A percentile compares a stretch with the other conserved stretches of the same genome.
Evolutionary conservation across 2,888 invertebrate species (phyloP).

Genomic region (Andricus curvator): DNA sequence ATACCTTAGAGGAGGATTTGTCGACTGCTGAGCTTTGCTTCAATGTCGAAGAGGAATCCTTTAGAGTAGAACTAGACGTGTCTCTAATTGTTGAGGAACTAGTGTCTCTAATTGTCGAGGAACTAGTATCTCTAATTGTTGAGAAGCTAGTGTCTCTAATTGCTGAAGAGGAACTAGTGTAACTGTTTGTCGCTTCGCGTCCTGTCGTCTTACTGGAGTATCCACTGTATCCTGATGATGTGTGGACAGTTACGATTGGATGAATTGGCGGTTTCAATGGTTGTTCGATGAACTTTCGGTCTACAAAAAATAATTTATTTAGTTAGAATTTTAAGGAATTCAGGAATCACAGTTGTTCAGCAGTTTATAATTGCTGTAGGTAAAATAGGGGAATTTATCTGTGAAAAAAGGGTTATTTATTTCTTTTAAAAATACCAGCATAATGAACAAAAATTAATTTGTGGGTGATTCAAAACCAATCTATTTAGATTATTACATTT

Average conservation of each 20-base stretch:
- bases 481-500: too few species aligned
- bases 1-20: conserved; percentile 28
- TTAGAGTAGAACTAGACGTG: not conserved
- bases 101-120: not conserved
- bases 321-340: not conserved
- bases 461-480: too few species aligned
- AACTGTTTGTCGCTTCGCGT: conserved; percentile 65
- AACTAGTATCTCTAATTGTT: not conserved
- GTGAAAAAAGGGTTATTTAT: too few species aligned
- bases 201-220: conserved; percentile 77
- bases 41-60: conserved; percentile 9
- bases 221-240: conserved; percentile 77
- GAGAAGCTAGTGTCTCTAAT: conserved; percentile 13
- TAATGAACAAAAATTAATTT: too few species aligned
- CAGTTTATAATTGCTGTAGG: too few species aligned
- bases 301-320: conserved; percentile 74
- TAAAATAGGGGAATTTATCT: too few species aligned
- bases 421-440: too few species aligned
- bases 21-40: conserved; percentile 33
- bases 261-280: conserved; percentile 84
- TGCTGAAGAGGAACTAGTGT: conserved; percentile 53
- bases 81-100: conserved; percentile 15
- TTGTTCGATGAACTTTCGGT: conserved; percentile 92
- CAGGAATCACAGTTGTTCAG: not conserved
- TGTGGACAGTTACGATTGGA: conserved; percentile 79